Percentiles rank a stretch among this genome's conserved stretches.
These are phyloP conservation scores for Piprites chloris DNA, from an alignment of 2,113 vertebrate species.

Conservation along the genomic window DNA sequence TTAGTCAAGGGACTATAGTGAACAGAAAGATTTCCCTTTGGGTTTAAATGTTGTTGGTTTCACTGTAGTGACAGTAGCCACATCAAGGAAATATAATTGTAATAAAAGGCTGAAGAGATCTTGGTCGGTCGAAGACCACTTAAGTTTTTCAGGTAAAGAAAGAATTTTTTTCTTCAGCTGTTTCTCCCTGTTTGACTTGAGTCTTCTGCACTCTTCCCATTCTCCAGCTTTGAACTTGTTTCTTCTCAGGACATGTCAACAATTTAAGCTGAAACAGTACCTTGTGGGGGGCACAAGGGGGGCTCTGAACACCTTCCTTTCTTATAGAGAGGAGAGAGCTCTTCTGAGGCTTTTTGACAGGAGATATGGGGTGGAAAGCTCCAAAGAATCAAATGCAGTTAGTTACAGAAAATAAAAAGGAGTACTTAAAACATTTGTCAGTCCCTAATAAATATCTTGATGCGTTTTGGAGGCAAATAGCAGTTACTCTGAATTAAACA, in stretches of 20 bases:
- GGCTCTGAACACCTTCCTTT: not conserved
- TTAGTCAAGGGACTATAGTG: not conserved
- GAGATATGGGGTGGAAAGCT: not conserved
- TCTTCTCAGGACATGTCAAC: not conserved
- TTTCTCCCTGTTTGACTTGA: not conserved
- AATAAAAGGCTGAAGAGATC: not conserved
- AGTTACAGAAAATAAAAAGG: not conserved
- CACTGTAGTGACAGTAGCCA: not conserved
- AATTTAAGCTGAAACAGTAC: not conserved
- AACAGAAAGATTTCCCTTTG: not conserved
- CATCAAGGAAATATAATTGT: not conserved
- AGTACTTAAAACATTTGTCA: not conserved
- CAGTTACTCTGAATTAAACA: not conserved
- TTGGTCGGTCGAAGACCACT: not conserved
- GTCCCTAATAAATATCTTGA: not conserved
- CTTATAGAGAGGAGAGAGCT: not conserved
- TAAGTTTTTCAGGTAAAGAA: not conserved
- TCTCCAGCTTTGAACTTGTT: not conserved
- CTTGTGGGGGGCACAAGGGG: accelerated
- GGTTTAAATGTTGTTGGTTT: not conserved
- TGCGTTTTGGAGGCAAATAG: not conserved
- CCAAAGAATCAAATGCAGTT: not conserved
- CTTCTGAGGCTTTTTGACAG: not conserved
- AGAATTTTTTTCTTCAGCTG: not conserved
- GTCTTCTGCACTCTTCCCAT: not conserved